Conservation (phyloP, 2,797 vertebrate genomes). For the Austrolebias charrua region DNA sequence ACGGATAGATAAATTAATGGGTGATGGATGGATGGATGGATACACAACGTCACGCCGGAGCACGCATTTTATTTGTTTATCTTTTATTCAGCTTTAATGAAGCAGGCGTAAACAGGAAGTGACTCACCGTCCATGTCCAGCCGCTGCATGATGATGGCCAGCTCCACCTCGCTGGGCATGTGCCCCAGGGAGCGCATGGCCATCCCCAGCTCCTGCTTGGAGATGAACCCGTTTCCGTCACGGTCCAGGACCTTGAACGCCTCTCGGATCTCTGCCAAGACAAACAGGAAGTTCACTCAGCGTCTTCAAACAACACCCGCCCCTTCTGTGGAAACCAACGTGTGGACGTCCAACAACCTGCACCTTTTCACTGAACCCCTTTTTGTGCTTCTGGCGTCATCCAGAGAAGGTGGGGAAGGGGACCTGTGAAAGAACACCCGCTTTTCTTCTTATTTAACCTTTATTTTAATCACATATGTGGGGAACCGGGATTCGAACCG, state of each 20-base stretch:
- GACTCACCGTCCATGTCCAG: conserved; percentile 94
- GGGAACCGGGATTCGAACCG: too few species aligned
- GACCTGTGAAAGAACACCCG: too few species aligned
- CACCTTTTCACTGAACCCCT: background rate
- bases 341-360: background rate
- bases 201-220: conserved; percentile 96
- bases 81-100: too few species aligned
- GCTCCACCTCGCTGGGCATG: conserved; percentile 94
- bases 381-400: conserved; percentile 10
- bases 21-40: too few species aligned
- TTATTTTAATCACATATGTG: too few species aligned
- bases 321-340: conserved; percentile 10
- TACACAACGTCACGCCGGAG: too few species aligned
- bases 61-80: too few species aligned
- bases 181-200: conserved; percentile 94
- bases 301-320: conserved; percentile 5
- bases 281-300: conserved; percentile 49
- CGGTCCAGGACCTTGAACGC: conserved; percentile 91
- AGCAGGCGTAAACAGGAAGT: conserved; percentile 2
- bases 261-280: conserved; percentile 88
- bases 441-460: too few species aligned
- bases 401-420: conserved; percentile 1
- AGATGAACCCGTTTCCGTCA: conserved; percentile 94
- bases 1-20: too few species aligned
- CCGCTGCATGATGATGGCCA: conserved; percentile 95